Percentiles rank a stretch among this genome's conserved stretches.
phyloP scores from a whole-genome alignment of 1,140 invertebrate genomes.

The Drosophila teissieri region DNA sequence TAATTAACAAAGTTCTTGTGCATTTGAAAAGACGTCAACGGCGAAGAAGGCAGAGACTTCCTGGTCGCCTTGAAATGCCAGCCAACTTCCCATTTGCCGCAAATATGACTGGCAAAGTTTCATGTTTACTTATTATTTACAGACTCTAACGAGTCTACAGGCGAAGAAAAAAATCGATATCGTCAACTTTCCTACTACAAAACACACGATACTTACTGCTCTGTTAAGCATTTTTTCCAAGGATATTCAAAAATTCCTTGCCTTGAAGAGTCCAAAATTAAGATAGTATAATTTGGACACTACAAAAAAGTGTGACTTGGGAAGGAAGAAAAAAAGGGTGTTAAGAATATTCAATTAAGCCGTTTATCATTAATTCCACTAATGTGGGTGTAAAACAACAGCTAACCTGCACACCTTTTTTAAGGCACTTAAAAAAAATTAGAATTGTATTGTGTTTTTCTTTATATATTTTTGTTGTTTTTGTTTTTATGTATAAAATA shows the following conservation, averaged over 20 bases:
- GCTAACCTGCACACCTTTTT: too few species aligned
- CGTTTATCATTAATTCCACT: too few species aligned
- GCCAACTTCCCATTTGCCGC: constrained; percentile 80
- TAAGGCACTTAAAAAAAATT: too few species aligned
- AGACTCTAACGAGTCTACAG: constrained; percentile 58
- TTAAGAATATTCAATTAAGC: too few species aligned
- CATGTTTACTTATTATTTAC: constrained; percentile 81
- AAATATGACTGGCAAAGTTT: constrained; percentile 80
- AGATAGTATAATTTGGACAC: too few species aligned
- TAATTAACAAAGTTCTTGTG: constrained; percentile 83
- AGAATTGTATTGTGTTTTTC: constrained; percentile 52
- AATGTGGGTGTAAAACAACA: too few species aligned
- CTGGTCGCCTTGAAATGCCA: constrained; percentile 57
- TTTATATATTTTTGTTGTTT: constrained; percentile 71
- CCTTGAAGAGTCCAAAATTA: too few species aligned
- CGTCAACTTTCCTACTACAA: neutral
- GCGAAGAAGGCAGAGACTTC: constrained; percentile 55
- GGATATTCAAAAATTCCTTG: neutral
- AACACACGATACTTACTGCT: neutral
- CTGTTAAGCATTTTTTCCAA: neutral
- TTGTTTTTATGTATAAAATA: constrained; percentile 83
- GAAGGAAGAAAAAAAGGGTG: too few species aligned
- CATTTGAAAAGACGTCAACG: constrained; percentile 80
- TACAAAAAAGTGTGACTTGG: too few species aligned
- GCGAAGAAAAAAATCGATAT: constrained; percentile 3